Evolutionary conservation across 2,888 invertebrate genomes (phyloP), one percentile per base, ranked within the genome.

Genomic region (Brachycybe producta): DNA sequence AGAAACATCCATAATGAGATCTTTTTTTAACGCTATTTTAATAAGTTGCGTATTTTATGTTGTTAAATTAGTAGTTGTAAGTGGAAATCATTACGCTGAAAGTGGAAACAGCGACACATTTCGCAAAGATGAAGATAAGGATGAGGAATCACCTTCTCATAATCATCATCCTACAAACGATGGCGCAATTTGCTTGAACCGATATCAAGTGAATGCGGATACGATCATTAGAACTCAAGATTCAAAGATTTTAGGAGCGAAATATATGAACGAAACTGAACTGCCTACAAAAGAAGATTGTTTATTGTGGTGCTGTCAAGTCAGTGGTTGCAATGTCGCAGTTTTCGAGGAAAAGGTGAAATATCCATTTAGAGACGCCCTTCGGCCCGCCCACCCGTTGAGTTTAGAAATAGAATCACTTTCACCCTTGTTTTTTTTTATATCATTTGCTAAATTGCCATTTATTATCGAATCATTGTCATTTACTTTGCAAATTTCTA

Each of bases 141-240:
- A n/a, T n/a, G n/a, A n/a, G n/a, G n/a, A n/a, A n/a, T n/a, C n/a
- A 30, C n/a, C n/a, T n/a, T 8, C 32, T n/a, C 32, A 30, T 30
- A 8, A 30, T 11, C 32, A 30, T n/a, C 32, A 30, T 8, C n/a
- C n/a, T 11, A 8, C 8, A 30, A 8, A n/a, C 8, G 5, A 13
- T 19, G 27, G 3, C 8, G 43, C n/a, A 15, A 53, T 75, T 61
- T 84, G 84, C 69, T 72, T 78, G 60, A 75, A 79, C 58, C 79
- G 79, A 67, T 90, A 88, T 67, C 84, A 85, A 68, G 77, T 90
- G 57, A 85, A 85, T 68, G 76, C 76, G 61, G 84, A 87, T 68
- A 87, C 86, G 66, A 91, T 91, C 61, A 91, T 91, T 62, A 76
- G 86, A 61, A 87, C 88, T 1, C 82, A 85, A 62, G 90, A 90